Conservation (phyloP, 2,888 invertebrate species). For the Mechanitis mazaeus region DNA sequence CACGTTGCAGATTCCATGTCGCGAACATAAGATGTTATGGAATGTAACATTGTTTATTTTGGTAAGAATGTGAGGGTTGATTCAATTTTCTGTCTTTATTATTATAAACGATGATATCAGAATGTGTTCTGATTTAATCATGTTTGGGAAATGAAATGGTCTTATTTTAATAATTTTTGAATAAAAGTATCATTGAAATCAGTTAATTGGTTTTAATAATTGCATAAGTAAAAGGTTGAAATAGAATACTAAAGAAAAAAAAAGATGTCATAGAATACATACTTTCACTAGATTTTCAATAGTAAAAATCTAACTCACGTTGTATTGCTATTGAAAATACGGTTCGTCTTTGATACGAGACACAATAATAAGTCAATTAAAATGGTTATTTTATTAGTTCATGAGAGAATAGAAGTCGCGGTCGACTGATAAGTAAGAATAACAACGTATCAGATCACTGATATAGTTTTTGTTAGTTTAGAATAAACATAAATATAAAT, state of each 20-base stretch:
- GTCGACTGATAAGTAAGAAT: not conserved
- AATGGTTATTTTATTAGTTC: not conserved
- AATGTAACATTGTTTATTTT: conserved; percentile 15
- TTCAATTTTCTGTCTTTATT: conserved; percentile 19
- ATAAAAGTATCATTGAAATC: too few relatives aligned
- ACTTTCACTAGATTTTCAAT: too few relatives aligned
- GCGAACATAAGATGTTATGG: not conserved
- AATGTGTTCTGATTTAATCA: conserved; percentile 7
- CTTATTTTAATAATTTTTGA: too few relatives aligned
- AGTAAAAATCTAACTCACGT: too few relatives aligned
- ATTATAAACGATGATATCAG: conserved; percentile 8
- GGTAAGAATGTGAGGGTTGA: conserved; percentile 17
- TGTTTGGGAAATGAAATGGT: too few relatives aligned
- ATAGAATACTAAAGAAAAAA: too few relatives aligned
- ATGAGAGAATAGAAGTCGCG: not conserved
- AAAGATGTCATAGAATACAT: too few relatives aligned
- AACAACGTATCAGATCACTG: not conserved
- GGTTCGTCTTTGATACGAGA: not conserved
- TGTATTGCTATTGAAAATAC: not conserved
- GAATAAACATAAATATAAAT: too few relatives aligned
- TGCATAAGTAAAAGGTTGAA: too few relatives aligned
- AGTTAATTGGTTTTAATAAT: too few relatives aligned
- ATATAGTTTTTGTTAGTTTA: too few relatives aligned
- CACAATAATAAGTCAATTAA: conserved; percentile 1
- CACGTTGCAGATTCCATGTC: not conserved